Evolutionary conservation across 2,113 vertebrate genomes (phyloP), one percentile per base, ranked within the genome.

Genomic region (Nannospalax galili): DNA sequence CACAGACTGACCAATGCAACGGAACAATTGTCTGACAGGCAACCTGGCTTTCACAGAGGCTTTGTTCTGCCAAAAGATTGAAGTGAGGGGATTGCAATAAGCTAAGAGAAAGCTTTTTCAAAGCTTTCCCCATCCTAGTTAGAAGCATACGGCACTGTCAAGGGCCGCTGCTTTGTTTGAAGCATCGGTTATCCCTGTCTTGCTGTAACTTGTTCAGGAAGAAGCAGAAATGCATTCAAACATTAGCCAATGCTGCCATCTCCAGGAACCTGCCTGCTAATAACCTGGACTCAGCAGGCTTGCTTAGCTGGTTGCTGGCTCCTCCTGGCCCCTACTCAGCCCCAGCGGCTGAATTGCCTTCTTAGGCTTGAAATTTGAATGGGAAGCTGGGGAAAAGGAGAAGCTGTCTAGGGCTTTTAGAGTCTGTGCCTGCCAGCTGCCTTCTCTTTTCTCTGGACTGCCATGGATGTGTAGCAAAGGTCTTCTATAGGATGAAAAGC

Each of bases 231-330:
- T 58, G 70, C 88, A 92, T 75, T 70, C 84, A 77, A 2, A 56
- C 17, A 85, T 84, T 56, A 4, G 20, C 86, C 80, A 73, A 95
- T 97, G 84, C 96, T 96, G 64, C 95, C n/a, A 45, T 67, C 87
- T 97, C 67, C 93, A 95, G 95, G 96, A 96, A 67, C 14, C 69
- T 93, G 92, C 69, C 67, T 91, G 92, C 96, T 95, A 96, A 94
- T 93, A 64, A 45, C 78, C 24, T 60, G 78, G 64, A 19, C 74
- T 28, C 35, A 67, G 69, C 37, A 75, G 30, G n/a, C 22, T 0
- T 1, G 11, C 64, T 84, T 56, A 60, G 58, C 28, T 1, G 26
- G 20, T 89, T 64, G 67, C 69, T 70, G 20, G 10, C 65, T 92
- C 75, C 32, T 81, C 62, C 78, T 45, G 10, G 3, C n/a, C n/a